These are phyloP conservation scores for Phyllostomus discolor DNA, from an alignment of 2,113 vertebrate genomes.

Conservation along the genomic window DNA sequence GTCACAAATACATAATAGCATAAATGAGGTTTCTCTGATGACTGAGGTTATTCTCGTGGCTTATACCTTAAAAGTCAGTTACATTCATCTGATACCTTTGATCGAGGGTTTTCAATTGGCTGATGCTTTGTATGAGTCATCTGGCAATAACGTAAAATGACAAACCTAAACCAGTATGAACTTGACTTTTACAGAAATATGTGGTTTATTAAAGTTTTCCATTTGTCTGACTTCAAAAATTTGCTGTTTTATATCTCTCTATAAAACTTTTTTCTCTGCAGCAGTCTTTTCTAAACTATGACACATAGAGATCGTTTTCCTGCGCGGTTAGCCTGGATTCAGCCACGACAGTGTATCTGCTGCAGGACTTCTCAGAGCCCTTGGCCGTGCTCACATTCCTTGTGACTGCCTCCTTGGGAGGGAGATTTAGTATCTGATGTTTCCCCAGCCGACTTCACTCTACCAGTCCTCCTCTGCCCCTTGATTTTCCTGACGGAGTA, in stretches of 20 bases:
- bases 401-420: background rate
- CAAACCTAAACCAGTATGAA: background rate
- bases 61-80: background rate
- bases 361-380: background rate
- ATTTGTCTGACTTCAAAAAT: background rate
- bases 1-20: background rate
- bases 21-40: background rate
- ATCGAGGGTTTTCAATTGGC: background rate
- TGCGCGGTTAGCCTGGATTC: background rate
- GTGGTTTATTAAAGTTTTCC: background rate
- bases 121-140: background rate
- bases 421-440: background rate
- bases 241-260: background rate
- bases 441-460: background rate
- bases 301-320: background rate
- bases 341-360: background rate
- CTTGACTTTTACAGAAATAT: background rate
- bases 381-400: background rate
- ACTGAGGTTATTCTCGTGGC: background rate
- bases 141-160: background rate
- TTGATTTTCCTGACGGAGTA: background rate
- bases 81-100: background rate
- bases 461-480: no score
- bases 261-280: background rate
- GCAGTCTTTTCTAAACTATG: background rate